These are phyloP conservation scores for Poeciliopsis infans DNA, from an alignment of 2,797 vertebrate genomes.

Conservation along the genomic window DNA sequence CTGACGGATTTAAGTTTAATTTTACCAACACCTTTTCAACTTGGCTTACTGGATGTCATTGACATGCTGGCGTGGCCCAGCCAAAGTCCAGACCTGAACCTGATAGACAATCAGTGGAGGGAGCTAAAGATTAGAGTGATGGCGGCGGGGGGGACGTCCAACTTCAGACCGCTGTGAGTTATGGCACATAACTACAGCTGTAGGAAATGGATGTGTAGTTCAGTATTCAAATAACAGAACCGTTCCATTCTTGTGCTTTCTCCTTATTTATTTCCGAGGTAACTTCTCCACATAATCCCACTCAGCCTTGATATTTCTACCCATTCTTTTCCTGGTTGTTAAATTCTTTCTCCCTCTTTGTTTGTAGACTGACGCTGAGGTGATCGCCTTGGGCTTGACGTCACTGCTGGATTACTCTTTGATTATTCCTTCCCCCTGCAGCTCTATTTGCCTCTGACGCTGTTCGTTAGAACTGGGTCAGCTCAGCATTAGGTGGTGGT, in stretches of 20 bases:
- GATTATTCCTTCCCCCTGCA: conserved; percentile 28
- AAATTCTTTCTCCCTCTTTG: background rate
- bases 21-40: no score
- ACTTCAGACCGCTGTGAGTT: background rate
- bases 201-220: background rate
- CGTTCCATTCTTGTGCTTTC: background rate
- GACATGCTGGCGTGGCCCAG: background rate
- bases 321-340: background rate
- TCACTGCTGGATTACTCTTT: conserved; percentile 59
- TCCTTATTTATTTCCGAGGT: background rate
- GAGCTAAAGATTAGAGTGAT: background rate
- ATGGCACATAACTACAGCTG: background rate
- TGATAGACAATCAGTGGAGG: background rate
- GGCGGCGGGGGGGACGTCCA: background rate
- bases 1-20: background rate
- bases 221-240: background rate
- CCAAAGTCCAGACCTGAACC: background rate
- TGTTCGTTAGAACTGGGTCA: conserved; percentile 51
- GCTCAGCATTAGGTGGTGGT: conserved; percentile 46
- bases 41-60: background rate
- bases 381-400: conserved; percentile 13
- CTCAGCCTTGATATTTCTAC: background rate
- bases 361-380: background rate
- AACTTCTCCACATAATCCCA: background rate
- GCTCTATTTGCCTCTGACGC: conserved; percentile 11